Percentiles rank a stretch among this genome's conserved stretches.
These are phyloP conservation scores for Tupaia chinensis DNA, from an alignment of 2,113 vertebrate species.

Conservation along the genomic window DNA sequence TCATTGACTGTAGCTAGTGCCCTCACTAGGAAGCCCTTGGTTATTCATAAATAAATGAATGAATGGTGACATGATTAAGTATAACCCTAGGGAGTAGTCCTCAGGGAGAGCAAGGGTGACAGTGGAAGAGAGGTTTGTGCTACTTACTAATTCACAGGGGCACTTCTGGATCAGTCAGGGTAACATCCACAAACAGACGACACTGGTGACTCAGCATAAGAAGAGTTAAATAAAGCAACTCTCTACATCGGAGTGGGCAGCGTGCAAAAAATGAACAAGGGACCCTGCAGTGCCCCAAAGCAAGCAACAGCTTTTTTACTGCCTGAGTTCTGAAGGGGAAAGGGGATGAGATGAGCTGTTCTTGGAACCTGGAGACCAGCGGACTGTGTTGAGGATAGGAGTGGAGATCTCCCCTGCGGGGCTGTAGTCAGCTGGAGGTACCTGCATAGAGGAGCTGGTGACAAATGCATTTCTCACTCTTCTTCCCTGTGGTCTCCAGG, in stretches of 20 bases:
- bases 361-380: background rate
- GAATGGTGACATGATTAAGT: background rate
- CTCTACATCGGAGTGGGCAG: background rate
- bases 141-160: background rate
- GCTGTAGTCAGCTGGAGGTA: background rate
- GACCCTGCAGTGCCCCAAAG: background rate
- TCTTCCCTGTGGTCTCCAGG: background rate
- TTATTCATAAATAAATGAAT: background rate
- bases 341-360: rapidly evolving
- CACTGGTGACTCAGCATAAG: background rate
- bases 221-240: background rate
- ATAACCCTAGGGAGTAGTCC: background rate
- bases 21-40: rapidly evolving
- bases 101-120: background rate
- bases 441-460: background rate
- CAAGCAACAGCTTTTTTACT: no score
- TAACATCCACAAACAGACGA: background rate
- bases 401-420: background rate
- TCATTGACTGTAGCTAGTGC: rapidly evolving
- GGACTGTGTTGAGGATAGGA: background rate
- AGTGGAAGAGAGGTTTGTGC: background rate
- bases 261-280: no score
- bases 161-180: background rate
- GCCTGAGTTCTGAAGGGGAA: background rate
- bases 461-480: background rate